These are phyloP conservation scores for Dryobates pubescens DNA, from an alignment of 2,797 vertebrate genomes.

Conservation along the genomic window DNA sequence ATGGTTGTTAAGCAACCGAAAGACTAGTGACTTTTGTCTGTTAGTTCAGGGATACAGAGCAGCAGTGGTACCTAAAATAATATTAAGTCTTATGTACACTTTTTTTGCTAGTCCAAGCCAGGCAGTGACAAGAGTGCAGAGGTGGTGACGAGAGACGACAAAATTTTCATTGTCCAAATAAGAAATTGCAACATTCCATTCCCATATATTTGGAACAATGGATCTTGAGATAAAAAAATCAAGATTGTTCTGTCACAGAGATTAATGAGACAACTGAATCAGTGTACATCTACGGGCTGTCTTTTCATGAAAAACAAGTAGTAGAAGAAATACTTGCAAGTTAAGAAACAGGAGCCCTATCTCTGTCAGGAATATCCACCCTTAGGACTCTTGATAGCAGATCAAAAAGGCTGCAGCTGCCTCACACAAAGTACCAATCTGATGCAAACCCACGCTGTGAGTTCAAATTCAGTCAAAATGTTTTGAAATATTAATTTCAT, in stretches of 20 bases:
- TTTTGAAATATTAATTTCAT: neutral
- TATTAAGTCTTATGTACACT: accelerated
- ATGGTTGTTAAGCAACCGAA: neutral
- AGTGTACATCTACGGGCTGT: neutral
- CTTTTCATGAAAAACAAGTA: neutral
- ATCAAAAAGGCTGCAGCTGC: neutral
- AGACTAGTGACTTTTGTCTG: neutral
- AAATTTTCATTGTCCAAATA: neutral
- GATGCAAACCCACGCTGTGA: neutral
- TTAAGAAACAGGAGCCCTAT: neutral
- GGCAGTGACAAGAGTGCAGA: neutral
- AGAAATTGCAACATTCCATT: neutral
- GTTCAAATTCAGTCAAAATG: neutral
- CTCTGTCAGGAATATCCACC: neutral
- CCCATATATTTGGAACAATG: neutral
- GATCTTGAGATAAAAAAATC: neutral
- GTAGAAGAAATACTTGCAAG: neutral
- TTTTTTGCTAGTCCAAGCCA: neutral
- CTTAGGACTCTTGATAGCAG: neutral
- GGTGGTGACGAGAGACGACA: neutral
- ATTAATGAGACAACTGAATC: neutral
- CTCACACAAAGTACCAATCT: neutral
- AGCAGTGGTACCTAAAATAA: neutral
- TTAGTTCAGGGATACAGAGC: neutral
- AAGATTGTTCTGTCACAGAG: neutral